phyloP scores from a whole-genome alignment of 2,113 vertebrate species.

The Oncorhynchus mykiss region DNA sequence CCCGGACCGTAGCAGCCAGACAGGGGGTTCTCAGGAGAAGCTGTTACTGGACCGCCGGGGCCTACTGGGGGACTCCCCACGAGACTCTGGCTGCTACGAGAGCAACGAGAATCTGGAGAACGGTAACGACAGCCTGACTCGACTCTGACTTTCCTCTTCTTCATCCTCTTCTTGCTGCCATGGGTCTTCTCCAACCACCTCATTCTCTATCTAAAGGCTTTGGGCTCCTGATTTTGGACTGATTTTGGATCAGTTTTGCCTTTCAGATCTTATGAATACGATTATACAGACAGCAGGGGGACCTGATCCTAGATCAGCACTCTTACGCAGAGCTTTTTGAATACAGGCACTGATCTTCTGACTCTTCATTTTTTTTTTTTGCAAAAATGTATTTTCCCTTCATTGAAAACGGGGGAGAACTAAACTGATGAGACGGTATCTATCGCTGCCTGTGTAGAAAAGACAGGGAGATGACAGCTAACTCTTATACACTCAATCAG shows the following conservation, averaged over 20 bases:
- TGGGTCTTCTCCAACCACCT: slow-evolving; percentile 28
- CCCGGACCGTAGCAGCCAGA: slow-evolving; percentile 68
- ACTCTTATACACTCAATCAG: not conserved
- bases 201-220: slow-evolving; percentile 44
- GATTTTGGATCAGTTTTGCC: no score
- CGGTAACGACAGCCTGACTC: slow-evolving; percentile 76
- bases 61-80: slow-evolving; percentile 81
- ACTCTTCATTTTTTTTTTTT: not conserved
- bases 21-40: slow-evolving; percentile 86
- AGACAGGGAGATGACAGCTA: not conserved
- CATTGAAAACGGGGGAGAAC: not conserved
- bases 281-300: no score
- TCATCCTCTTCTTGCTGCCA: slow-evolving; percentile 12
- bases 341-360: no score
- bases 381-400: slow-evolving; percentile 9
- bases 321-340: no score
- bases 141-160: slow-evolving; percentile 47
- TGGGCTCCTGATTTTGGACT: not conserved
- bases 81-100: slow-evolving; percentile 97
- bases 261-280: no score
- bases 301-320: no score
- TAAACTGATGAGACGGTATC: slow-evolving; percentile 1
- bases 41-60: slow-evolving; percentile 79
- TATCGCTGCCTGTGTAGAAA: slow-evolving; percentile 2
- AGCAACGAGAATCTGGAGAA: slow-evolving; percentile 94